Evolutionary conservation across 2,113 vertebrate species (phyloP).

Genomic region (Donacobius atricapilla): DNA sequence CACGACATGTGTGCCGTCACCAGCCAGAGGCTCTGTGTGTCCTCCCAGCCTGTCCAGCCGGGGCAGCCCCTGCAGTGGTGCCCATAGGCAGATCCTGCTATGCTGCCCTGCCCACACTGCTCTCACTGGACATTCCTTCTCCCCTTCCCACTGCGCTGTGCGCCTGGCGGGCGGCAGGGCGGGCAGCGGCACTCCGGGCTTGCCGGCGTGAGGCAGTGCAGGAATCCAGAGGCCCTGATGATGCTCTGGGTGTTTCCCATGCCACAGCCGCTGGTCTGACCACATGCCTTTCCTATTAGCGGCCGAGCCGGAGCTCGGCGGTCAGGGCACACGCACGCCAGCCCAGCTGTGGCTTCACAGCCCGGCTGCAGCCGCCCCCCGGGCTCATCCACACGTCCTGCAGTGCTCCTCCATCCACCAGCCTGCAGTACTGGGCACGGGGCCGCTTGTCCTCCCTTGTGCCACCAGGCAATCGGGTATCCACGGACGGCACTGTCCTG

Average conservation of each 20-base stretch:
- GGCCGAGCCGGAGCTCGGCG: not conserved
- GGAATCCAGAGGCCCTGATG: not conserved
- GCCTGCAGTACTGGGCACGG: accelerated
- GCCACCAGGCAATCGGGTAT: accelerated
- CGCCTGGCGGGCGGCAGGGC: not conserved
- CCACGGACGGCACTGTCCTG: accelerated
- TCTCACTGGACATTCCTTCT: not conserved
- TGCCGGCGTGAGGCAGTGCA: not conserved
- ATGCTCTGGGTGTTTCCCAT: constrained; percentile 44
- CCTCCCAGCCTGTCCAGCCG: not conserved
- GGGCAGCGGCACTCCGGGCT: not conserved
- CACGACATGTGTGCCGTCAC: not conserved
- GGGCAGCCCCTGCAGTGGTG: not conserved
- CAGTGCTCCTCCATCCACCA: accelerated
- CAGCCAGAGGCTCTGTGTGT: not conserved
- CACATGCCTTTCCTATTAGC: constrained; percentile 52
- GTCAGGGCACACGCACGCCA: not conserved
- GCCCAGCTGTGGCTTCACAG: not conserved
- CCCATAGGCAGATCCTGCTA: not conserved
- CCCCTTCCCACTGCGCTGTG: too few relatives aligned
- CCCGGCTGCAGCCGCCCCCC: not conserved
- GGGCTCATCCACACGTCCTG: not conserved
- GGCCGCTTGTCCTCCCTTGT: accelerated
- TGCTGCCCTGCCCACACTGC: not conserved
- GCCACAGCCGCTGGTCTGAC: constrained; percentile 24